Conservation (phyloP, 2,797 vertebrate genomes). For the Tolypeutes matacus region DNA sequence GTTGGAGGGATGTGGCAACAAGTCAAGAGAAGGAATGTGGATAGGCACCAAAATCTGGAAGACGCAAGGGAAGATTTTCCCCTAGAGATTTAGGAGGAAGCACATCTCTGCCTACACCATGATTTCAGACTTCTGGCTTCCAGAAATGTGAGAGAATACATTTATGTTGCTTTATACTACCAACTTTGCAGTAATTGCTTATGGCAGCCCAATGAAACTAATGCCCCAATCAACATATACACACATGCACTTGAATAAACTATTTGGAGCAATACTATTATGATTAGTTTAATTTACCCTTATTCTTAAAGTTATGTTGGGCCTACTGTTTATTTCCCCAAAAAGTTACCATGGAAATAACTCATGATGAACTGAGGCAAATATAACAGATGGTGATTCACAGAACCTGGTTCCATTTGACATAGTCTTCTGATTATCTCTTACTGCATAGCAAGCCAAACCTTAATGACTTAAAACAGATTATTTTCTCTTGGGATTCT, state of each 20-base stretch:
- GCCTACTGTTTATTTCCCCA: not conserved
- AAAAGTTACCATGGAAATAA: not conserved
- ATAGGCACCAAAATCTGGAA: not conserved
- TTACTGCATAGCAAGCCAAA: constrained; percentile 1
- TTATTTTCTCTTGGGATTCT: not conserved
- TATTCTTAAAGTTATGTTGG: not conserved
- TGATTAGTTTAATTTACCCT: not conserved
- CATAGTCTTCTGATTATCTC: not conserved
- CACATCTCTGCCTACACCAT: not conserved
- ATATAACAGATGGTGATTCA: not conserved
- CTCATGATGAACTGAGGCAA: not conserved
- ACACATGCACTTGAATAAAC: not conserved
- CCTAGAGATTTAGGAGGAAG: not conserved
- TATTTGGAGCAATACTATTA: not conserved
- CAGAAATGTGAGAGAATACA: not conserved
- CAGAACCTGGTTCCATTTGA: not conserved
- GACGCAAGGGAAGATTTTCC: not conserved
- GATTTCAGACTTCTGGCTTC: no score
- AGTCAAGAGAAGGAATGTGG: not conserved
- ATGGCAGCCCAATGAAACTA: not conserved
- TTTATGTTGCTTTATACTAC: not conserved
- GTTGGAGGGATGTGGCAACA: not conserved
- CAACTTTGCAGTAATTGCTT: not conserved
- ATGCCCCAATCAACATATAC: not conserved
- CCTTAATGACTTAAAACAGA: not conserved